Evolutionary conservation across 2,113 vertebrate genomes (phyloP).

Genomic region (Menidia beryllina): DNA sequence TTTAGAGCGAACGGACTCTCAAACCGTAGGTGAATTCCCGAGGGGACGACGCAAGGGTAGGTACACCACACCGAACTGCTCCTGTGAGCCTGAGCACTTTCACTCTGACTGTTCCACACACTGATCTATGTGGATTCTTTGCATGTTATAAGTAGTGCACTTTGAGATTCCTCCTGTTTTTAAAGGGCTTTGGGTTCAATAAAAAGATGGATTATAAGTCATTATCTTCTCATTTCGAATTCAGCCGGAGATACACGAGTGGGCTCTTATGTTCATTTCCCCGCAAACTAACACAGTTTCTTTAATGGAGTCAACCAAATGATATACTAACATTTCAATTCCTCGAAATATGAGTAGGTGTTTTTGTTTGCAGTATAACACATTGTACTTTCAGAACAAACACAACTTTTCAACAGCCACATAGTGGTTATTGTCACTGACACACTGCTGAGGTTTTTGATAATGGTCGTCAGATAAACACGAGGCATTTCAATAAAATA

Average conservation of each 20-base stretch:
- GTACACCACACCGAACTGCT: constrained; percentile 85
- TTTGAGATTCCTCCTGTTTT: constrained; percentile 15
- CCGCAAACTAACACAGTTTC: background rate
- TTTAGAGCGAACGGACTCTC: constrained; percentile 99
- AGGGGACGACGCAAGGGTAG: constrained; percentile 96
- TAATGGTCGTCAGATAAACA: constrained; percentile 7
- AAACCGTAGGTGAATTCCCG: constrained; percentile 98
- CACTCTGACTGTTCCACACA: constrained; percentile 58
- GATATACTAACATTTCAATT: constrained; percentile 37
- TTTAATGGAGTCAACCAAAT: constrained; percentile 6
- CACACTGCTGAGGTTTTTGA: constrained; percentile 16
- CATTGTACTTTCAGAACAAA: constrained; percentile 27
- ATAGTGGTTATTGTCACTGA: constrained; percentile 18
- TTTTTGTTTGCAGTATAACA: constrained; percentile 19
- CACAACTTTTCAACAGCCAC: background rate
- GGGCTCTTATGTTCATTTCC: constrained; percentile 9
- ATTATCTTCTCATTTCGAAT: constrained; percentile 43
- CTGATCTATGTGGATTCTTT: constrained; percentile 49
- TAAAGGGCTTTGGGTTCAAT: too few species aligned
- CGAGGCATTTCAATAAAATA: constrained; percentile 52
- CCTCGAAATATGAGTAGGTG: background rate
- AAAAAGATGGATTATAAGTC: constrained; percentile 15
- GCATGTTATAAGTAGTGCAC: constrained; percentile 49
- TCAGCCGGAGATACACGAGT: constrained; percentile 25
- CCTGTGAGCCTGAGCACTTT: constrained; percentile 53